Percentiles rank a stretch among this genome's conserved stretches.
These are phyloP conservation scores for Cacatua alba DNA, from an alignment of 2,113 vertebrate genomes.

Conservation along the genomic window DNA sequence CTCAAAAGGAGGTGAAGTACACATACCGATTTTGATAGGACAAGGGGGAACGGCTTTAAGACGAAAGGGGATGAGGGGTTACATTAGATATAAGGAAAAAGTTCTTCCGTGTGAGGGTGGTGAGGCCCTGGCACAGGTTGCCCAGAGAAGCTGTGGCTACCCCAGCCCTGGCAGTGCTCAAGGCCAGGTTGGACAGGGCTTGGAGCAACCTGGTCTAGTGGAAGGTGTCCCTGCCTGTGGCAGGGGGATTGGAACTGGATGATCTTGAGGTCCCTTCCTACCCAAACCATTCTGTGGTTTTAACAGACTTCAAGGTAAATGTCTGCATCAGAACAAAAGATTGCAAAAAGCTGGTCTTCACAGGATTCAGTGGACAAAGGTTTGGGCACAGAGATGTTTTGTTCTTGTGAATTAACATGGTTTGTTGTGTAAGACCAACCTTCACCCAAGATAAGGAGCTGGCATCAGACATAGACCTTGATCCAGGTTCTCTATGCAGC, in stretches of 20 bases:
- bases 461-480: background rate
- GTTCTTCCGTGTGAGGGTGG: background rate
- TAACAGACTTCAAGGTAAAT: background rate
- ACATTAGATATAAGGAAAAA: background rate
- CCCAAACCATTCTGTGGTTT: background rate
- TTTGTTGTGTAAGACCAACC: background rate
- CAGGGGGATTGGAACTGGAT: background rate
- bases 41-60: background rate
- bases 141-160: background rate
- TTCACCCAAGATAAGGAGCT: background rate
- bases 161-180: background rate
- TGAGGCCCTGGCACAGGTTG: background rate
- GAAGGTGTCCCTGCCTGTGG: background rate
- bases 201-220: background rate
- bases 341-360: background rate
- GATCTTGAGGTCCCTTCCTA: background rate
- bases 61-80: background rate
- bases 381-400: background rate
- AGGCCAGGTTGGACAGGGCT: background rate
- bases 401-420: background rate
- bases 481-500: background rate
- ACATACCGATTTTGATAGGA: background rate
- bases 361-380: background rate
- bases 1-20: background rate
- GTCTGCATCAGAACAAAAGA: background rate